These are phyloP conservation scores for Theretra japonica DNA, from an alignment of 2,888 invertebrate genomes.

Conservation along the genomic window DNA sequence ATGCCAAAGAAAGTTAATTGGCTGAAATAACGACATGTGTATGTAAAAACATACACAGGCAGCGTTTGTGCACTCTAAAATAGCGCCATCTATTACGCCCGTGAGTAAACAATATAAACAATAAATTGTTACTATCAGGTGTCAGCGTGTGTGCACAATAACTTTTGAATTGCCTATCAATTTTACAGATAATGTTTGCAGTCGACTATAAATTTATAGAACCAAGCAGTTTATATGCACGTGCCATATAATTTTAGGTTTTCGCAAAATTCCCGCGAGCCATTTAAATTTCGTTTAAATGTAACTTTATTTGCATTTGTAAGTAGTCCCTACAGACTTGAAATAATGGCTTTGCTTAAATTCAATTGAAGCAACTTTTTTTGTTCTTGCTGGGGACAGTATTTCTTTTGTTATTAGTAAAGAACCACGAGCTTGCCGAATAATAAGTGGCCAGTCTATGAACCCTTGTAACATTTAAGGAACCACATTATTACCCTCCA, in stretches of 20 bases:
- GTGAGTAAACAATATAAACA: not conserved
- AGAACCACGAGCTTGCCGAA: too few relatives aligned
- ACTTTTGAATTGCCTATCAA: slow-evolving; percentile 15
- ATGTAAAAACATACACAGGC: not conserved
- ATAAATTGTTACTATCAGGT: not conserved
- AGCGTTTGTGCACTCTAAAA: not conserved
- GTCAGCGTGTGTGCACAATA: not conserved
- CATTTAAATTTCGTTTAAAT: slow-evolving; percentile 6
- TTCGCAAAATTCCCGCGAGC: not conserved
- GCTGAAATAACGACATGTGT: slow-evolving; percentile 1
- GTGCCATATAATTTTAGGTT: slow-evolving; percentile 11
- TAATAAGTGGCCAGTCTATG: too few relatives aligned
- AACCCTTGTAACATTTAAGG: too few relatives aligned
- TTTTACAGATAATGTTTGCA: slow-evolving; percentile 14
- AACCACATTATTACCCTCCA: too few relatives aligned
- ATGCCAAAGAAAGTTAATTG: slow-evolving; percentile 12
- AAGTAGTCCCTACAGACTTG: not conserved
- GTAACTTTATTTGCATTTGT: not conserved
- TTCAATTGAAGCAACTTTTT: not conserved
- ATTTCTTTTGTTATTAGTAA: too few relatives aligned
- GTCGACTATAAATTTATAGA: not conserved
- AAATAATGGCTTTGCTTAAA: not conserved
- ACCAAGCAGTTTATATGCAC: not conserved
- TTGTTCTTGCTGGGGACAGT: too few relatives aligned
- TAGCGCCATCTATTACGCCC: not conserved